Evolutionary conservation across 1,140 invertebrate species (phyloP).

Genomic region (Diplogasteroides magnus): DNA sequence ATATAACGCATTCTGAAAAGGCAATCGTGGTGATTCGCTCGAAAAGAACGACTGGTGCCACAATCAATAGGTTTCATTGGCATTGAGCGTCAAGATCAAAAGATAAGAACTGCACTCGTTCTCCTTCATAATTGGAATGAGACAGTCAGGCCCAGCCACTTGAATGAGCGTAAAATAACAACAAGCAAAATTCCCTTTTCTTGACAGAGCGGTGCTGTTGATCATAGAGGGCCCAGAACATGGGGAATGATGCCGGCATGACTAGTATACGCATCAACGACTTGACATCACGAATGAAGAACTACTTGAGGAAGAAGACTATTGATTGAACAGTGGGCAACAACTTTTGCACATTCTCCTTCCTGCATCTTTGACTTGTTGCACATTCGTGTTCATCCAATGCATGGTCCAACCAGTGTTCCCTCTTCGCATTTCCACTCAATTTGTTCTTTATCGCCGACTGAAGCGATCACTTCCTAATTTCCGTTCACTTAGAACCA

Average conservation of each 20-base stretch:
- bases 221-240: constrained; percentile 62
- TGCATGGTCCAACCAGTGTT: constrained; percentile 20
- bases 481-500: not conserved
- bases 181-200: too few relatives aligned
- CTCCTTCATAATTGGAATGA: too few relatives aligned
- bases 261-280: constrained; percentile 52
- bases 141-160: too few relatives aligned
- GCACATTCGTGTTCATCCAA: constrained; percentile 17
- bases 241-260: constrained; percentile 57
- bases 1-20: too few relatives aligned
- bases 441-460: constrained; percentile 7
- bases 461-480: constrained; percentile 11
- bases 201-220: too few relatives aligned
- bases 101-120: too few relatives aligned
- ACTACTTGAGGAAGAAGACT: constrained; percentile 63
- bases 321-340: too few relatives aligned
- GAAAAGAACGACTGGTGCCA: too few relatives aligned
- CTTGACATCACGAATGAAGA: constrained; percentile 57
- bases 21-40: too few relatives aligned
- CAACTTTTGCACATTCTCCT: constrained; percentile 45
- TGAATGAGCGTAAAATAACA: too few relatives aligned
- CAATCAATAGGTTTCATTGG: too few relatives aligned
- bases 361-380: constrained; percentile 56
- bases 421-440: constrained; percentile 3
- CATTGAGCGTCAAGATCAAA: too few relatives aligned